Conservation (phyloP, 2,888 invertebrate species). For the Spisula subtruncata region DNA sequence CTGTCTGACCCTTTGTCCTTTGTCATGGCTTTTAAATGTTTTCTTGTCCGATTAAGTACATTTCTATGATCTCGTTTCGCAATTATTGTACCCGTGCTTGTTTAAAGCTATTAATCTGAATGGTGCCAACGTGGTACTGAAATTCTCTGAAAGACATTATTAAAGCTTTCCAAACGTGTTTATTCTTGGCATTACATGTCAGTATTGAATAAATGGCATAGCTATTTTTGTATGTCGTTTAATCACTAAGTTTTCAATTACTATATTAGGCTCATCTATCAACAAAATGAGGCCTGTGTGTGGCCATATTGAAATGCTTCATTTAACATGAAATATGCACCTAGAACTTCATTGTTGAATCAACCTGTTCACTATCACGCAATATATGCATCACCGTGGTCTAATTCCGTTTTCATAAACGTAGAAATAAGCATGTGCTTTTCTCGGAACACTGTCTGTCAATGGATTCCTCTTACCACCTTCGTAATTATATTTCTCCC, state of each 20-base stretch:
- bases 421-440: too few relatives aligned
- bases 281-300: conserved; percentile 6
- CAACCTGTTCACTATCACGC: neutral
- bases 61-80: too few relatives aligned
- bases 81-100: too few relatives aligned
- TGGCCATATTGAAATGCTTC: neutral
- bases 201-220: neutral
- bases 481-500: too few relatives aligned
- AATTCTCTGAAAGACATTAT: neutral
- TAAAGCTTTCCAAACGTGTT: neutral
- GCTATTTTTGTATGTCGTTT: neutral
- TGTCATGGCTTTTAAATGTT: too few relatives aligned
- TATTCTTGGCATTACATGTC: neutral
- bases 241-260: conserved; percentile 15
- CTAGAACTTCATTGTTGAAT: neutral
- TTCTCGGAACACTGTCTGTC: too few relatives aligned
- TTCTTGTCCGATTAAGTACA: too few relatives aligned
- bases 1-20: too few relatives aligned
- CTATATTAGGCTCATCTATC: neutral
- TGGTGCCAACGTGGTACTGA: neutral
- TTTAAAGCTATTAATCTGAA: neutral
- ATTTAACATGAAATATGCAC: conserved; percentile 4
- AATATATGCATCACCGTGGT: neutral
- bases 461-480: too few relatives aligned
- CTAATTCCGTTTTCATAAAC: neutral